Base-by-base conservation (phyloP, 2,888 invertebrate genomes). In the Dexiosoma caninum region DNA sequence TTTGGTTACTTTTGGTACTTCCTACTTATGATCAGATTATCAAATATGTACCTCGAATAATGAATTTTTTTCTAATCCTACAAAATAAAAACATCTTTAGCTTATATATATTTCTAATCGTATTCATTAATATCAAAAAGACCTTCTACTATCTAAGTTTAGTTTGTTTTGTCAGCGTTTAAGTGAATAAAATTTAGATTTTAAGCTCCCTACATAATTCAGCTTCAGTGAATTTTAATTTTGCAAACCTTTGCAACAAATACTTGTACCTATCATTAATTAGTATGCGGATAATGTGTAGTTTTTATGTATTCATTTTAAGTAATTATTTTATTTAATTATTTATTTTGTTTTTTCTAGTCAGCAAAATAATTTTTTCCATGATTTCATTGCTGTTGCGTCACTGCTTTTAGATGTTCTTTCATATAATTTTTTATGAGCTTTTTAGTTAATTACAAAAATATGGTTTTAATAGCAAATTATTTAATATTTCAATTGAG, bases 311-410 rank as follows among this genome's bases (percentile, higher is more conserved):
- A 42, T 40, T 42, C 59, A 30, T 44, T 69, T 49, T 62, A 57
- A 57, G 57, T 66, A 72, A 55, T 49, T 49, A 49, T 67, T 71
- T 60, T 21, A 62, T 49, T n/a, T n/a, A n/a, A n/a, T n/a, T n/a
- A n/a, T n/a, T n/a, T n/a, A n/a, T n/a, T n/a, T n/a, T n/a, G n/a
- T n/a, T n/a, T n/a, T 76, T 64, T 66, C 49, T 35, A 64, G 19
- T 62, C 46, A 62, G 69, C 55, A 66, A 42, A 71, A 44, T 27
- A 10, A 46, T 71, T 27, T 49, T 44, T 72, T 67, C 75, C 64
- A 70, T 60, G n/a, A 55, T 64, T 69, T 77, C 81, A 81, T 77
- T 81, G 81, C 72, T 77, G 69, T 44, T 72, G 40, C 72, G 72
- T 81, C 81, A 81, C 72, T 77, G 57, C 21, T 62, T 70, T 77